Evolutionary conservation across 2,888 invertebrate genomes (phyloP).

Genomic region (Nasonia oneida): DNA sequence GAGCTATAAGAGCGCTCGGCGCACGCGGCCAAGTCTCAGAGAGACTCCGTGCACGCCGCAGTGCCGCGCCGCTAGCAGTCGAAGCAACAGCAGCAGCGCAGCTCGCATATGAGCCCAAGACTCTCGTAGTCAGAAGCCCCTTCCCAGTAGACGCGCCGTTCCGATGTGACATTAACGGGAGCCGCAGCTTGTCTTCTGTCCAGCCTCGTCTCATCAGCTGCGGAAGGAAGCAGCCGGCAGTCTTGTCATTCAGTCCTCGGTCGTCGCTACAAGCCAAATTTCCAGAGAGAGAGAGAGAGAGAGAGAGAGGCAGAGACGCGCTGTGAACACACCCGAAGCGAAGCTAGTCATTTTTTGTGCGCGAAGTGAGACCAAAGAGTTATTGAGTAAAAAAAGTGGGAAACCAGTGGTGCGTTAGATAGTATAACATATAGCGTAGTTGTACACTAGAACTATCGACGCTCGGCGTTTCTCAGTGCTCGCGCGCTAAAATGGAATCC

Average conservation of each 20-base stretch:
- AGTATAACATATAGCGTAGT: not conserved
- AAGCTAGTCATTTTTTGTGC: slow-evolving; percentile 14
- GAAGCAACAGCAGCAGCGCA: not conserved
- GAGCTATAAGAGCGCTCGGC: slow-evolving; percentile 71
- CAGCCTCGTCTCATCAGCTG: not conserved
- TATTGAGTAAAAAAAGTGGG: not conserved
- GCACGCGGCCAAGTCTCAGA: slow-evolving; percentile 72
- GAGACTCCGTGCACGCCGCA: not conserved
- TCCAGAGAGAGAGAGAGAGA: not conserved
- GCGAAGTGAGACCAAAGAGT: slow-evolving; percentile 15
- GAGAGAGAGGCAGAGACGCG: not conserved
- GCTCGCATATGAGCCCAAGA: not conserved
- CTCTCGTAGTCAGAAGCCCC: not conserved
- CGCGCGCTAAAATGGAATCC: not conserved
- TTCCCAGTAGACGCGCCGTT: not conserved
- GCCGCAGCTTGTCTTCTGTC: not conserved
- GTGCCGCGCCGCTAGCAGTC: not conserved
- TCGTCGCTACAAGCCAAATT: not conserved
- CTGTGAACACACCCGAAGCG: not conserved
- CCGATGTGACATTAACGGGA: slow-evolving; percentile 37
- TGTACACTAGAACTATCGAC: not conserved
- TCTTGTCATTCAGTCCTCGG: not conserved
- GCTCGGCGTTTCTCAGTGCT: not conserved
- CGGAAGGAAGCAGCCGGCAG: not conserved
- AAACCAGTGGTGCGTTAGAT: not conserved